Evolutionary conservation across 2,888 invertebrate species (phyloP).

Genomic region (Galerucella pusilla): DNA sequence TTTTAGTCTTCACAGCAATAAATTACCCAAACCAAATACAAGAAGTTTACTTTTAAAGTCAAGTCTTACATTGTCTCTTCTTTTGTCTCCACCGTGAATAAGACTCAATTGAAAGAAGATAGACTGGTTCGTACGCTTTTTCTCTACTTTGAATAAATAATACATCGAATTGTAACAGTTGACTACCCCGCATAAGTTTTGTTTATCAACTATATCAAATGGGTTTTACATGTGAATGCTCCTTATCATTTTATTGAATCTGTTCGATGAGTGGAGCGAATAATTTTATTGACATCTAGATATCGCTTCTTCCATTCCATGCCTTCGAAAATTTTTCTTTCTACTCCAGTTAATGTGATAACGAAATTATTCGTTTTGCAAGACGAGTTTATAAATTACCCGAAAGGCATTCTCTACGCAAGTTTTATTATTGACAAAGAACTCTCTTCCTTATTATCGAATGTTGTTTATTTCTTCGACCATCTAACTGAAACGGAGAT

Average conservation of each 20-base stretch:
- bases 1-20: no score
- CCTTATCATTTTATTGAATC: not conserved
- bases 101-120: no score
- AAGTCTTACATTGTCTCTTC: no score
- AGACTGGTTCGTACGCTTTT: not conserved
- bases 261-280: slow-evolving; percentile 17
- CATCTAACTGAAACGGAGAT: not conserved
- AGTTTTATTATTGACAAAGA: not conserved
- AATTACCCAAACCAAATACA: no score
- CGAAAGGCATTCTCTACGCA: not conserved
- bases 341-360: slow-evolving; percentile 22
- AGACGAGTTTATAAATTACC: not conserved
- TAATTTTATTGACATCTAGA: slow-evolving; percentile 36
- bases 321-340: slow-evolving; percentile 17
- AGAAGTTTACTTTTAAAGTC: no score
- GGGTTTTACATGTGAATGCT: not conserved
- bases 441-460: not conserved
- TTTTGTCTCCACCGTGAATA: no score
- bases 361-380: slow-evolving; percentile 8
- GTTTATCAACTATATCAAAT: slow-evolving; percentile 17
- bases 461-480: not conserved
- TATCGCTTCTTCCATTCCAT: slow-evolving; percentile 15
- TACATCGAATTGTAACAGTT: slow-evolving; percentile 2
- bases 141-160: not conserved
- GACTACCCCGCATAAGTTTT: not conserved